Evolutionary conservation across 1,140 invertebrate genomes (phyloP), one percentile per base, ranked within the genome.

Genomic region (Cotesia glomerata): DNA sequence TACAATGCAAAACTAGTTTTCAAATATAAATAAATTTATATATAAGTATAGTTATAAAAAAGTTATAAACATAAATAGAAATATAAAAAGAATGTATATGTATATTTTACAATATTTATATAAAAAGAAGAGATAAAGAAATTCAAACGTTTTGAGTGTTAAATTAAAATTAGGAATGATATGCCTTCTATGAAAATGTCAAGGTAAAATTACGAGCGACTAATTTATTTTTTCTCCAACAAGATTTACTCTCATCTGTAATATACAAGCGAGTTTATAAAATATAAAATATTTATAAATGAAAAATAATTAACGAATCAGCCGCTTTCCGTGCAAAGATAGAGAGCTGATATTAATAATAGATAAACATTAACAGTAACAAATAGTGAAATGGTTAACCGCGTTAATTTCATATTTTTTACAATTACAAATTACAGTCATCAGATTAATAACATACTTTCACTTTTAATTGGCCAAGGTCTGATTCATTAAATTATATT

Each of bases 181-280:
- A 26, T 45, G 58, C 61, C 71, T 68, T 68, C 45, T 59, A 61
- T 61, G 58, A 51, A 81, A 80, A 81, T 81, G 80, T 80, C 81
- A 82, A 82, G 79, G 80, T 70, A 26, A 77, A 32, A 18, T 74
- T 62, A 11, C 64, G 18, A 39, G 4, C 39, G 14, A 66, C 18
- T 66, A 58, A 18, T 26, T 36, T 39, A n/a, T 56, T 39, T 56
- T 72, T 18, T 69, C 34, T 58, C 32, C 32, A 18, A n/a, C 62
- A 13, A 14, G 18, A 45, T 16, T 39, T 26, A 26, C 26, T 26
- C 26, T 26, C 26, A 26, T 26, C 26, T 26, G 3, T 26, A 26
- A 26, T 26, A 26, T 26, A 26, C 26, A 26, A 26, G 26, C 26
- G 26, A 26, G 26, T 26, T 26, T 26, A 26, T 26, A 26, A 26